Evolutionary conservation across 2,888 invertebrate genomes (phyloP), one percentile per base, ranked within the genome.

Genomic region (Drosophila birchii): DNA sequence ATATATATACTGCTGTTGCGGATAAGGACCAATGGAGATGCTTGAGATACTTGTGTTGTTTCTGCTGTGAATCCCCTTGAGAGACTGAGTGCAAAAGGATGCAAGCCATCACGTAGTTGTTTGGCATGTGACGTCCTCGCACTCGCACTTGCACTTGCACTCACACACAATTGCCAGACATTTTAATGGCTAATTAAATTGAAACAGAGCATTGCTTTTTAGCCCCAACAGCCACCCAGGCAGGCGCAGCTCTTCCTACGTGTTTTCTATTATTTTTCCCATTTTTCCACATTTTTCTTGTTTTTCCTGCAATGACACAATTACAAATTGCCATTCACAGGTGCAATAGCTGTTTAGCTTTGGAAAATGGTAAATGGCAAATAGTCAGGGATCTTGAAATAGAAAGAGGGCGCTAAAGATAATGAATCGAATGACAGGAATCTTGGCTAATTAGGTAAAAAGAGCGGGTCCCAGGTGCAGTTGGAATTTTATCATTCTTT

Each of bases 131-230:
- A 84, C 87, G 82, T 84, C 51, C 51, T 53, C 79, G 79, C 86
- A 86, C 76, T 74, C 76, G 63, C 54, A 53, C 61, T 32, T 32
- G 63, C 54, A 53, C 61, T 32, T 32, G 51, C 63, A 34, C 63
- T 23, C 63, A 26, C 62, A 62, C 62, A 49, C 73, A 64, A 59
- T 63, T 53, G 58, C 53, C 45, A 63, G 68, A 68, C 69, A 68
- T 78, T 85, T 86, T 85, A 88, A 88, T 85, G 78, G 86, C 84
- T 85, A 85, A 85, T 85, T 85, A 85, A 85, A 85, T 88, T 88
- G 84, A 77, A 80, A 85, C 78, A 85, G 73, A 75, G 75, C 75
- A 75, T 56, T 64, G 64, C 66, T 53, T 44, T 66, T 66, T 66
- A 26, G 26, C 53, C 66, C 49, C 49, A 49, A 45, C 45, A 47